Conservation (phyloP, 2,888 invertebrate species). For the Cosmopolites sordidus region DNA sequence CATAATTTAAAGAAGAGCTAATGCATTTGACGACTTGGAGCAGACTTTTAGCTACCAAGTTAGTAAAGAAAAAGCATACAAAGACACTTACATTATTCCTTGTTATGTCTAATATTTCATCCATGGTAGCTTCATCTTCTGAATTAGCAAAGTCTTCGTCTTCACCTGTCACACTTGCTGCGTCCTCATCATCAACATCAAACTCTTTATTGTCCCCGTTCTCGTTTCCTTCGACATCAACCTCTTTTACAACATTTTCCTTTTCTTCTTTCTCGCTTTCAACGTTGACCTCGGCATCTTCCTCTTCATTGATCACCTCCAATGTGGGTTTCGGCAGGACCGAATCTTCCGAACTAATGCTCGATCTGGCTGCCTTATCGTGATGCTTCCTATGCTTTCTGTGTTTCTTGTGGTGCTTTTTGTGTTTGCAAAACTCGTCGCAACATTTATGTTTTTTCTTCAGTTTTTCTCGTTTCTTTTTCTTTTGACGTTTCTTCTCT, state of each 20-base stretch:
- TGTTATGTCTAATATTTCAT: conserved; percentile 41
- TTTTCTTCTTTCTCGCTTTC: conserved; percentile 28
- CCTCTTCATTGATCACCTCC: conserved; percentile 9
- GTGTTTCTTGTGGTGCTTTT: conserved; percentile 74
- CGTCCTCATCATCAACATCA: conserved; percentile 38
- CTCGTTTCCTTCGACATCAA: not conserved
- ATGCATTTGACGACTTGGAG: too few species aligned
- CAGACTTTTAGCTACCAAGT: too few species aligned
- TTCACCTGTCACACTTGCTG: not conserved
- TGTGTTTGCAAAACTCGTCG: conserved; percentile 65
- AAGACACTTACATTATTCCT: conserved; percentile 35
- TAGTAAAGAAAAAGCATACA: not conserved
- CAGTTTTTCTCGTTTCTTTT: conserved; percentile 64
- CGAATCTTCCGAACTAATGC: conserved; percentile 1
- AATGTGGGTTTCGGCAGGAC: not conserved
- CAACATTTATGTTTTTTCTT: conserved; percentile 66
- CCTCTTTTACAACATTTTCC: too few species aligned
- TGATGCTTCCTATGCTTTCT: conserved; percentile 75
- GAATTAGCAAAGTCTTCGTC: conserved; percentile 37
- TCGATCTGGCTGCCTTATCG: conserved; percentile 50
- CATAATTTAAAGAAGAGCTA: too few species aligned
- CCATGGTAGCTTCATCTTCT: conserved; percentile 45
- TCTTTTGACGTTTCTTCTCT: conserved; percentile 65
- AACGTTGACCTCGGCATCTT: conserved; percentile 9
- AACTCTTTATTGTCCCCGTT: conserved; percentile 41